phyloP scores from a whole-genome alignment of 2,113 vertebrate genomes.

The Sylvietta virens region DNA sequence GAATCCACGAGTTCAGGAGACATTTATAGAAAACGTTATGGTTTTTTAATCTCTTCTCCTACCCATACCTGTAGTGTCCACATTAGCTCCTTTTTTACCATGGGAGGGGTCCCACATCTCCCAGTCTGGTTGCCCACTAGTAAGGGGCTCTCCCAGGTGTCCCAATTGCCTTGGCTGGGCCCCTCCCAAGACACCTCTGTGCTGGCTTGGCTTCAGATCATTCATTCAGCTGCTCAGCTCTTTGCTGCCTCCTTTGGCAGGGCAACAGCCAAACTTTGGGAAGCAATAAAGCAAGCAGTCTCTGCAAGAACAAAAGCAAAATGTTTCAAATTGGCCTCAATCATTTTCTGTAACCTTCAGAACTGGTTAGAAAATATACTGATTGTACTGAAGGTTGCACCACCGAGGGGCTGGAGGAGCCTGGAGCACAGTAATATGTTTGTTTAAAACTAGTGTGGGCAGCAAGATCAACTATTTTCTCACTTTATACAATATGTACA shows the following conservation, averaged over 20 bases:
- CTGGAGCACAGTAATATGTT: background rate
- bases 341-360: background rate
- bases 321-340: background rate
- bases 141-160: background rate
- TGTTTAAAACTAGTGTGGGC: background rate
- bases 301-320: background rate
- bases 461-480: background rate
- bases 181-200: background rate
- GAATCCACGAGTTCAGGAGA: background rate
- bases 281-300: background rate
- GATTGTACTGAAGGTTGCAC: background rate
- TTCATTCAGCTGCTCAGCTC: background rate
- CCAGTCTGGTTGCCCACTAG: background rate
- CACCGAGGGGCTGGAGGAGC: background rate
- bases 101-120: background rate
- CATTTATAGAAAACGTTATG: background rate
- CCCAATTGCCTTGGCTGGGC: background rate
- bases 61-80: background rate
- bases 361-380: background rate
- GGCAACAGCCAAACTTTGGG: background rate
- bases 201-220: background rate
- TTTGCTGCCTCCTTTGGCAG: background rate
- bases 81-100: background rate
- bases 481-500: background rate
- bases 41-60: background rate